These are phyloP conservation scores for Elegia similella DNA, from an alignment of 2,888 invertebrate species.

Conservation along the genomic window DNA sequence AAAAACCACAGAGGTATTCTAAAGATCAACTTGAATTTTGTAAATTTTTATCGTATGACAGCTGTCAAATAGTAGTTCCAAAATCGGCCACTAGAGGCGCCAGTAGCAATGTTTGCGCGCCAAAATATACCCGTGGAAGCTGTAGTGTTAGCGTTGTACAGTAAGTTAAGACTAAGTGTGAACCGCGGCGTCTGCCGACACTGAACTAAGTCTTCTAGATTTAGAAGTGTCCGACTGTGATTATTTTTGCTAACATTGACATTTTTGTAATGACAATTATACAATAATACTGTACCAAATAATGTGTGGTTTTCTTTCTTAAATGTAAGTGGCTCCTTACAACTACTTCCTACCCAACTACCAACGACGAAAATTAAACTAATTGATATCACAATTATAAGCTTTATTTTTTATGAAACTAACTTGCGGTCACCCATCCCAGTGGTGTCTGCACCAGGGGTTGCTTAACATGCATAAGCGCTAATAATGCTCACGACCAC, in stretches of 20 bases:
- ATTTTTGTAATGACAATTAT: constrained; percentile 80
- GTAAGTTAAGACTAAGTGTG: constrained; percentile 33
- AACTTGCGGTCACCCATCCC: too few species aligned
- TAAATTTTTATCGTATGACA: neutral
- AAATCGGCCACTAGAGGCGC: neutral
- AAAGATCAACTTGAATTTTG: too few species aligned
- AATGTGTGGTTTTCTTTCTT: constrained; percentile 36
- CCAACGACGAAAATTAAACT: too few species aligned
- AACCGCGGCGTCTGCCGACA: constrained; percentile 12
- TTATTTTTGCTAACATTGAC: constrained; percentile 81
- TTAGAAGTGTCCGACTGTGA: constrained; percentile 78
- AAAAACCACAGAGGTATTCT: neutral
- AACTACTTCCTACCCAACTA: too few species aligned
- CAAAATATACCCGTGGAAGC: constrained; percentile 22
- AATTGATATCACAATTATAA: too few species aligned
- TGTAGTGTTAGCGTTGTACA: constrained; percentile 38
- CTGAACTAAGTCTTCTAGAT: constrained; percentile 28
- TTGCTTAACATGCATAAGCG: too few species aligned
- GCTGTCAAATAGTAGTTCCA: constrained; percentile 5
- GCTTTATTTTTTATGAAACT: too few species aligned
- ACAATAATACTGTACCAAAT: constrained; percentile 78
- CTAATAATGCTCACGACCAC: too few species aligned
- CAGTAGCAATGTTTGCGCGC: constrained; percentile 2
- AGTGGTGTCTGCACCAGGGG: too few species aligned
- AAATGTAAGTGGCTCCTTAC: too few species aligned